Percentiles rank a stretch among this genome's conserved stretches.
These are phyloP conservation scores for Sula dactylatra DNA, from an alignment of 2,113 vertebrate species.

Conservation along the genomic window DNA sequence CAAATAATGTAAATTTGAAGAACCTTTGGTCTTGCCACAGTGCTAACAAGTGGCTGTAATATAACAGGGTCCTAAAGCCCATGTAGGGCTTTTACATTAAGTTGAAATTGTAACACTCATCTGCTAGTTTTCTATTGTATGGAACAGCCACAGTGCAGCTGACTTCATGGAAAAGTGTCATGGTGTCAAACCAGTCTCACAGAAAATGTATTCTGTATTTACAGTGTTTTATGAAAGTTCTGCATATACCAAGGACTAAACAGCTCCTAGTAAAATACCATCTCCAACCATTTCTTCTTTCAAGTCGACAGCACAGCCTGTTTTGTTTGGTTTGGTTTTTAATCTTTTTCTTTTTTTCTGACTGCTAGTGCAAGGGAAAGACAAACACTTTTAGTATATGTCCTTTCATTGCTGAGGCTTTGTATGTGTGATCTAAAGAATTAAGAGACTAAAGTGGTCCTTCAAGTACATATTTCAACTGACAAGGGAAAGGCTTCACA, in stretches of 20 bases:
- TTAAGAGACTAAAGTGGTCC: not conserved
- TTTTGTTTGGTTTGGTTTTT: too few species aligned
- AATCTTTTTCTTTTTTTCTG: not conserved
- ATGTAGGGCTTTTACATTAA: accelerated
- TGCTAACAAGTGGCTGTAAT: not conserved
- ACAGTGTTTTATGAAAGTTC: not conserved
- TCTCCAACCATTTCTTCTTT: not conserved
- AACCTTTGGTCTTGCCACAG: not conserved
- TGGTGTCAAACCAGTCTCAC: not conserved
- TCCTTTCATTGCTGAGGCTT: not conserved
- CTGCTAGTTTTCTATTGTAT: not conserved
- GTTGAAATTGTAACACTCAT: not conserved
- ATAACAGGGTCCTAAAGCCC: not conserved
- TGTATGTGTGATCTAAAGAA: not conserved
- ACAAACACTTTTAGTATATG: not conserved
- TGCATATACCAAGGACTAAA: not conserved
- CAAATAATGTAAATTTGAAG: not conserved
- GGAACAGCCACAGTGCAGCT: not conserved
- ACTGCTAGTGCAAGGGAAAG: not conserved
- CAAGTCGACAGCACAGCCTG: not conserved
- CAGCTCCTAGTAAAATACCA: not conserved
- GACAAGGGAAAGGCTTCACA: not conserved
- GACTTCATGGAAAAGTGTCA: not conserved
- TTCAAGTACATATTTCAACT: not conserved
- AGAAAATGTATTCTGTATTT: not conserved